phyloP scores from a whole-genome alignment of 2,113 vertebrate genomes.

The Oreochromis aureus region DNA sequence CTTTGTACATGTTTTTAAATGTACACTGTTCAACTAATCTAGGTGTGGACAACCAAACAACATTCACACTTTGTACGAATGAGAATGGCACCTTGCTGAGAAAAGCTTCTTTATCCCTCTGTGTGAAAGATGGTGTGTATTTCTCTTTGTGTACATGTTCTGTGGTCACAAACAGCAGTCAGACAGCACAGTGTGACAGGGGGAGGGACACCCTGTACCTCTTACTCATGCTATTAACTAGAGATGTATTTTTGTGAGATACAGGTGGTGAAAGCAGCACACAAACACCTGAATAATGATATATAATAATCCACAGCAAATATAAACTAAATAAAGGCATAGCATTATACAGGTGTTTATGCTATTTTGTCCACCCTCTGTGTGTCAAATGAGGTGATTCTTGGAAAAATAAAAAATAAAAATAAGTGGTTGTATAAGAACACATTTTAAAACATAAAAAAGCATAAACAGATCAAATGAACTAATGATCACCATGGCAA shows the following conservation, averaged over 20 bases:
- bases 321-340: not conserved
- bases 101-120: not conserved
- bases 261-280: not conserved
- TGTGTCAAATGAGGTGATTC: not conserved
- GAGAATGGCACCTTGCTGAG: slow-evolving; percentile 4
- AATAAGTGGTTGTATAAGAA: not conserved
- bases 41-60: not conserved
- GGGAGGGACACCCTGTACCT: not conserved
- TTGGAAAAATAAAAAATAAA: not conserved
- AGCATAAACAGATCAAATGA: not conserved
- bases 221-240: not conserved
- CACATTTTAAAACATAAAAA: not conserved
- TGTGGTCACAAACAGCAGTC: not conserved
- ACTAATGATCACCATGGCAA: slow-evolving; percentile 58
- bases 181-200: not conserved
- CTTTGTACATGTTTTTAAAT: not conserved
- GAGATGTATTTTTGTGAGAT: not conserved
- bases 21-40: not conserved
- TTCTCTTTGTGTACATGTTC: not conserved
- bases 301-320: not conserved
- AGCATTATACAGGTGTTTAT: not conserved
- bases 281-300: not conserved
- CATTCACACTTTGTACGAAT: slow-evolving; percentile 6
- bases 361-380: not conserved
- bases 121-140: not conserved